These are phyloP conservation scores for Platichthys flesus DNA, from an alignment of 2,113 vertebrate species.

Conservation along the genomic window DNA sequence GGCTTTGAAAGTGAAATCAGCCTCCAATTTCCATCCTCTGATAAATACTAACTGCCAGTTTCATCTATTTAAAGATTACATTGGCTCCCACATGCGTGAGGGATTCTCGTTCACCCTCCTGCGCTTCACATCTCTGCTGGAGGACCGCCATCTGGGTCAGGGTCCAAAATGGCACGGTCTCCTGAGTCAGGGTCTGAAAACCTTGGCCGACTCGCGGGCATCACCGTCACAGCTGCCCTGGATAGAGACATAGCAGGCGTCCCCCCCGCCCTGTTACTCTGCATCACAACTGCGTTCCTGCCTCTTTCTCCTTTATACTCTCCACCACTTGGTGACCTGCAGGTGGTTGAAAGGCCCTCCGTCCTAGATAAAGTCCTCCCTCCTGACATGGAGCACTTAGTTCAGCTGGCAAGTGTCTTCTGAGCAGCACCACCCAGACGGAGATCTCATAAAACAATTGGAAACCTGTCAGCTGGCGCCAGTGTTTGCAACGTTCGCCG, in stretches of 20 bases:
- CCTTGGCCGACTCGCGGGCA: not conserved
- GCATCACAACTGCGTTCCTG: not conserved
- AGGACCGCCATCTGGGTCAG: constrained; percentile 32
- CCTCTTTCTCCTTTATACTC: not conserved
- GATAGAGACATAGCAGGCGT: not conserved
- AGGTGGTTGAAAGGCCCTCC: not conserved
- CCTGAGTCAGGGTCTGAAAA: constrained; percentile 16
- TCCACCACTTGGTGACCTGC: constrained; percentile 7
- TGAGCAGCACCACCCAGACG: constrained; percentile 15
- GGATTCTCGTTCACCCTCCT: not conserved
- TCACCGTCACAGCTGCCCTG: constrained; percentile 20
- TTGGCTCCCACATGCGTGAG: constrained; percentile 1
- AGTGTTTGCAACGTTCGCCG: constrained; percentile 30
- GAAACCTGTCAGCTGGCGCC: constrained; percentile 35
- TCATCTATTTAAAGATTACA: not conserved
- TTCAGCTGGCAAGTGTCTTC: constrained; percentile 21
- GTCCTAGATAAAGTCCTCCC: constrained; percentile 9
- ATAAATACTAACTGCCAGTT: not conserved
- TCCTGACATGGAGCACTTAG: constrained; percentile 18
- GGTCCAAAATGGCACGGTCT: not conserved
- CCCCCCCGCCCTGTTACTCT: not conserved
- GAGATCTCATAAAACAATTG: constrained; percentile 47
- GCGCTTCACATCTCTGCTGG: constrained; percentile 6
- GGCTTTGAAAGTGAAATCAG: not conserved
- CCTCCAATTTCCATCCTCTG: not conserved